Percentiles rank a stretch among this genome's conserved stretches.
Conservation (phyloP, 2,113 vertebrate species). For the Mormyrus iriodes region DNA sequence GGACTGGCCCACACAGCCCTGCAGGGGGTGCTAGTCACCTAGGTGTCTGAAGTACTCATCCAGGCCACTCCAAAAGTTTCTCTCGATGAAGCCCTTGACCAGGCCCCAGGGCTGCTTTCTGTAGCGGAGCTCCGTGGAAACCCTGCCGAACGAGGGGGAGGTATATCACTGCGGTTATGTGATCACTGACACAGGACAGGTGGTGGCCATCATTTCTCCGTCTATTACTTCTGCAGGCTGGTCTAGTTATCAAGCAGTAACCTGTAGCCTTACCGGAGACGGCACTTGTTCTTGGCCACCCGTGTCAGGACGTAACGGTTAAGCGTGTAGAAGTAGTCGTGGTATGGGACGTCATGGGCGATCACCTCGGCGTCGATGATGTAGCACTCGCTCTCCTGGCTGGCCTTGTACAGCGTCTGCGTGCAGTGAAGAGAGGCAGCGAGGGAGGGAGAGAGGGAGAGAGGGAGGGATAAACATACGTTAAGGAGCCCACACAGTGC, state of each 20-base stretch:
- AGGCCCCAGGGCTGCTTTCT: slow-evolving; percentile 96
- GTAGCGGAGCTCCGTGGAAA: slow-evolving; percentile 92
- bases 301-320: slow-evolving; percentile 95
- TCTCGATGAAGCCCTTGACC: slow-evolving; percentile 97
- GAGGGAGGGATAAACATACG: neutral
- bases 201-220: neutral
- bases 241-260: neutral
- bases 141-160: slow-evolving; percentile 52
- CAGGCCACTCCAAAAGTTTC: slow-evolving; percentile 96
- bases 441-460: neutral
- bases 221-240: too few species aligned
- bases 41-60: slow-evolving; percentile 95
- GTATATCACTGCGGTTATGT: neutral
- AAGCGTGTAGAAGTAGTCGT: slow-evolving; percentile 98
- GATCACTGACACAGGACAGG: neutral
- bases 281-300: slow-evolving; percentile 91
- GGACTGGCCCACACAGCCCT: neutral
- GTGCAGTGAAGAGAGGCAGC: slow-evolving; percentile 12
- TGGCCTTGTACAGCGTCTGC: slow-evolving; percentile 94
- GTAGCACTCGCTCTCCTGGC: slow-evolving; percentile 96
- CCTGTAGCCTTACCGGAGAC: slow-evolving; percentile 72
- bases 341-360: slow-evolving; percentile 96
- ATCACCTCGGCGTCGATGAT: slow-evolving; percentile 95
- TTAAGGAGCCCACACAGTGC: neutral
- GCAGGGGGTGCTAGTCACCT: slow-evolving; percentile 52